Conservation (phyloP, 2,113 vertebrate species). For the Pipa parva region DNA sequence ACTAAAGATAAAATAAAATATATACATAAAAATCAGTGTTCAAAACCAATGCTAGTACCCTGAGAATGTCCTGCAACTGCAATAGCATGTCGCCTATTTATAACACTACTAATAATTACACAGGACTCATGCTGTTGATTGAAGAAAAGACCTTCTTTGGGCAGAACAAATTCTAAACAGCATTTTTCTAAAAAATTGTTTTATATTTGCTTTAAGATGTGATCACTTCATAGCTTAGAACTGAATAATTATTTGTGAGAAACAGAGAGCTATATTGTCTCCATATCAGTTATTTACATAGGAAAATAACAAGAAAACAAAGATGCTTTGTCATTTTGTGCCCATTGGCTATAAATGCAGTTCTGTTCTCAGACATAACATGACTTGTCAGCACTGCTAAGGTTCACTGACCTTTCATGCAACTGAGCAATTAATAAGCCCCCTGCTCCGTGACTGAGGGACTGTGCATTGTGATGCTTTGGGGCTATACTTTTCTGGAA, state of each 20-base stretch:
- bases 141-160: too few species aligned
- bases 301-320: constrained; percentile 55
- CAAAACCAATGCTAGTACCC: too few species aligned
- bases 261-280: constrained; percentile 52
- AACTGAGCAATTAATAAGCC: constrained; percentile 30
- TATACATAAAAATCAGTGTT: too few species aligned
- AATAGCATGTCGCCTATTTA: too few species aligned
- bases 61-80: too few species aligned
- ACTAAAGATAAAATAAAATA: too few species aligned
- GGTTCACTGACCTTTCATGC: constrained; percentile 47
- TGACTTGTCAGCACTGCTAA: constrained; percentile 48
- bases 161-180: too few species aligned
- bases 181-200: neutral
- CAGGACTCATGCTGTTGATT: too few species aligned
- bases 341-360: constrained; percentile 41
- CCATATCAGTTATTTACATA: constrained; percentile 46
- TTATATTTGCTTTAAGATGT: constrained; percentile 42
- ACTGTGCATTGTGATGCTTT: constrained; percentile 1
- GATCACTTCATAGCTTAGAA: constrained; percentile 45
- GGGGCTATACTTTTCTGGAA: neutral
- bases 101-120: too few species aligned
- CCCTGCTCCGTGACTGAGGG: constrained; percentile 10
- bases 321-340: constrained; percentile 46
- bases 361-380: constrained; percentile 50
- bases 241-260: constrained; percentile 48